phyloP scores from a whole-genome alignment of 2,113 vertebrate genomes.

The Leptobrachium ailaonicum region DNA sequence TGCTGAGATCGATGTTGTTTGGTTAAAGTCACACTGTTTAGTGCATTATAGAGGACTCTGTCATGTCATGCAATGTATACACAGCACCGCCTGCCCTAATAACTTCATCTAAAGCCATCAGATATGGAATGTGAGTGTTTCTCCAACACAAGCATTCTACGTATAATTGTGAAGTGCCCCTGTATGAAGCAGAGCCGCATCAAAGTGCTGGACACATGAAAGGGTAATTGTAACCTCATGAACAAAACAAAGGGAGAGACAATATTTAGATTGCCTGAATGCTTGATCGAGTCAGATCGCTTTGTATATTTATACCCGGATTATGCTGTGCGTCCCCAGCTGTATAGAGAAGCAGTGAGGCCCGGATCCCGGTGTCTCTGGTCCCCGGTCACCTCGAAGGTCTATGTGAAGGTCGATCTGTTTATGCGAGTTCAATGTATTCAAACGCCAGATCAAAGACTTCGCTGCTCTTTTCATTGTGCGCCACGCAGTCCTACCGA shows the following conservation, averaged over 20 bases:
- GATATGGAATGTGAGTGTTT: neutral
- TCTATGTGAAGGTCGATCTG: neutral
- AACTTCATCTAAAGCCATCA: too few species aligned
- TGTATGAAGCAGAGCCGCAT: constrained; percentile 17
- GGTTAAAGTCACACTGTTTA: too few species aligned
- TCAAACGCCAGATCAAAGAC: constrained; percentile 22
- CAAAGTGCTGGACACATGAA: constrained; percentile 29
- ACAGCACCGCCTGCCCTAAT: too few species aligned
- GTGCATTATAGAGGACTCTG: too few species aligned
- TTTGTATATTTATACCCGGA: constrained; percentile 24
- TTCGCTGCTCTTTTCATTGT: neutral
- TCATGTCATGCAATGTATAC: too few species aligned
- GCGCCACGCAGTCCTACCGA: neutral
- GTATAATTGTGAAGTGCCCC: constrained; percentile 14
- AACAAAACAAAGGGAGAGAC: constrained; percentile 15
- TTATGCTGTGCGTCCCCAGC: too few species aligned
- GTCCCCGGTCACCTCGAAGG: neutral
- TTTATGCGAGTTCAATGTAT: neutral
- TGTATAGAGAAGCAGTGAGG: too few species aligned
- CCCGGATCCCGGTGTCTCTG: neutral
- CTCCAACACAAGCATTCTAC: constrained; percentile 6
- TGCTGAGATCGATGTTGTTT: too few species aligned
- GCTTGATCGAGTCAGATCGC: constrained; percentile 13
- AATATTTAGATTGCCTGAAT: constrained; percentile 32
- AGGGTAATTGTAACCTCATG: constrained; percentile 41